Evolutionary conservation across 2,888 invertebrate genomes (phyloP).

Genomic region (Sthenelais limicola): DNA sequence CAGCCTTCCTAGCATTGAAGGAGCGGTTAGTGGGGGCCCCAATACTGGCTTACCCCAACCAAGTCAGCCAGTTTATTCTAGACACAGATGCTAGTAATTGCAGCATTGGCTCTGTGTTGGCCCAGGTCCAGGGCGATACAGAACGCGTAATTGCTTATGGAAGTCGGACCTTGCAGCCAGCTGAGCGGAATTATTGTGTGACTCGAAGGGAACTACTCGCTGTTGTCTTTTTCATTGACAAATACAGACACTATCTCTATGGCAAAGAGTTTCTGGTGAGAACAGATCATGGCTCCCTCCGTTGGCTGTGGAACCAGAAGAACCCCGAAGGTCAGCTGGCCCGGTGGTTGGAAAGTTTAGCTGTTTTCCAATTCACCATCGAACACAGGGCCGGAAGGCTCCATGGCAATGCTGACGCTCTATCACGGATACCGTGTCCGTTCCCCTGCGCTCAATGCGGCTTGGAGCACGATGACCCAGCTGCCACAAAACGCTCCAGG

Average conservation of each 20-base stretch:
- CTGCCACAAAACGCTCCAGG: not conserved
- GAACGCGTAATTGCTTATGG: slow-evolving; percentile 37
- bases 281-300: slow-evolving; percentile 17
- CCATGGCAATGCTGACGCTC: slow-evolving; percentile 16
- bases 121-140: slow-evolving; percentile 29
- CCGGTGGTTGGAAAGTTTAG: slow-evolving; percentile 14
- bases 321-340: not conserved
- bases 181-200: slow-evolving; percentile 41
- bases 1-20: slow-evolving; percentile 29
- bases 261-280: slow-evolving; percentile 22
- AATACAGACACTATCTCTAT: slow-evolving; percentile 23
- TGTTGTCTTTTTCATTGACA: slow-evolving; percentile 11
- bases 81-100: slow-evolving; percentile 38
- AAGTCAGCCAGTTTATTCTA: not conserved
- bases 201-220: slow-evolving; percentile 40
- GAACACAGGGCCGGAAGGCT: slow-evolving; percentile 1
- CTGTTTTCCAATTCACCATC: slow-evolving; percentile 12
- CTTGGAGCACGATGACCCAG: slow-evolving; percentile 9
- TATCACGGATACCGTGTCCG: slow-evolving; percentile 3
- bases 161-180: slow-evolving; percentile 5
- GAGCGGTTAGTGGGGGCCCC: slow-evolving; percentile 38
- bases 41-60: slow-evolving; percentile 39
- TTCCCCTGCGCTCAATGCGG: slow-evolving; percentile 9
- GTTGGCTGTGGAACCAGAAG: not conserved
- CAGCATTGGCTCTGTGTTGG: slow-evolving; percentile 39